Evolutionary conservation across 2,888 invertebrate species (phyloP), one percentile per base, ranked within the genome.

Genomic region (Erannis defoliaria): DNA sequence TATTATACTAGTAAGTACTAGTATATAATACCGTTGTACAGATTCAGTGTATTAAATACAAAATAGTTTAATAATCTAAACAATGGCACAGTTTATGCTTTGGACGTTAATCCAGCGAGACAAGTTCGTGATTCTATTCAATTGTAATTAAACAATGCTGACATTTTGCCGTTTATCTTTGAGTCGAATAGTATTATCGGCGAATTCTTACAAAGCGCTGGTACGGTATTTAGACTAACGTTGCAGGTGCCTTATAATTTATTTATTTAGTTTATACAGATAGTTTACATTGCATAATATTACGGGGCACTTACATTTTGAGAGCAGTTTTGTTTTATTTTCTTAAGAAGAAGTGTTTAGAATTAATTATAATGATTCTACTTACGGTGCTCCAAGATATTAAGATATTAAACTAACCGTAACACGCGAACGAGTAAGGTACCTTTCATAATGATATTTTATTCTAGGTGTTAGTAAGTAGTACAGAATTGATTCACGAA

Each of bases 91-190:
- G 3, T 29, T 46, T 31, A 29, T 29, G 37, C 31, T 51, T 14
- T 19, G 18, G 42, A 19, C 33, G 40, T 26, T 55, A 60, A 54
- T 35, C 33, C 37, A 42, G 29, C 43, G 9, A 26, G 56, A 48
- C 62, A 51, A 23, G 53, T 40, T 77, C 76, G 71, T 76, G 75
- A 73, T 73, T 66, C 35, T 55, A 65, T 66, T 69, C 62, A 53
- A 64, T 64, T 65, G 57, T 68, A 68, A 68, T 72, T 74, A 73
- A 72, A 77, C 71, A 69, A 72, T 68, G 61, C 67, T 68, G 70
- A 71, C 70, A 72, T 72, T 71, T 67, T 37, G 62, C 57, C 53
- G 67, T 73, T 70, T 68, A 67, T 69, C 66, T 64, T 33, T 55
- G 48, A 57, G 40, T 35, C 14, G 42, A 55, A 57, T 51, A 55